Percentiles rank a stretch among this genome's conserved stretches.
phyloP scores from a whole-genome alignment of 2,797 vertebrate species.

The Chanos chanos region DNA sequence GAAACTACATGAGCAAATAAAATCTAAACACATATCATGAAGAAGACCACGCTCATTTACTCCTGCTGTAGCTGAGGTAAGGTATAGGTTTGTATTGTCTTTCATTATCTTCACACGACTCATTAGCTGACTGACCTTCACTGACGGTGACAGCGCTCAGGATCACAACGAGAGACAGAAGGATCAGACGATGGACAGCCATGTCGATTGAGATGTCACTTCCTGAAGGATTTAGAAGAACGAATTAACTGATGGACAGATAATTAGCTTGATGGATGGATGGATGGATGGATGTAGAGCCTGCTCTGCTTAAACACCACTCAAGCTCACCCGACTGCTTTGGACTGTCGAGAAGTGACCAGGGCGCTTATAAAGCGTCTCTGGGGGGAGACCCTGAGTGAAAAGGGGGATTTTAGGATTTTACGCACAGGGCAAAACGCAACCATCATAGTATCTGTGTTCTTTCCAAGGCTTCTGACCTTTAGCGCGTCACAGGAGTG shows the following conservation, averaged over 20 bases:
- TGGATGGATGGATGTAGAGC: neutral
- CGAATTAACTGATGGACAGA: neutral
- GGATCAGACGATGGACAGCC: constrained; percentile 57
- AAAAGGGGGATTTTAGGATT: too few species aligned
- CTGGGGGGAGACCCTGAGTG: too few species aligned
- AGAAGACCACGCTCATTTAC: too few species aligned
- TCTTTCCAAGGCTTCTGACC: too few species aligned
- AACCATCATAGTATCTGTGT: too few species aligned
- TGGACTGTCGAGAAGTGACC: too few species aligned
- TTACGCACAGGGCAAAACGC: too few species aligned
- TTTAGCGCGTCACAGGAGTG: too few species aligned
- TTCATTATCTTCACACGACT: neutral
- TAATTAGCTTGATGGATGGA: neutral
- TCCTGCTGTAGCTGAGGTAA: too few species aligned
- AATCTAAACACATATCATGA: too few species aligned
- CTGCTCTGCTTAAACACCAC: neutral
- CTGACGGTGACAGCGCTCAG: constrained; percentile 51
- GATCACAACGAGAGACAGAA: constrained; percentile 53
- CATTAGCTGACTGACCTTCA: constrained; percentile 58
- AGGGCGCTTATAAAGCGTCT: too few species aligned
- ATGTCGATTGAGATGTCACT: constrained; percentile 38
- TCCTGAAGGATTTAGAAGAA: neutral
- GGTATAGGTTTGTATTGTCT: neutral
- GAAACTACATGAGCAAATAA: too few species aligned
- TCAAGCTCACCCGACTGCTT: neutral